Percentiles rank a stretch among this genome's conserved stretches.
phyloP scores from a whole-genome alignment of 1,140 invertebrate genomes.

The Laodelphax striatellus region DNA sequence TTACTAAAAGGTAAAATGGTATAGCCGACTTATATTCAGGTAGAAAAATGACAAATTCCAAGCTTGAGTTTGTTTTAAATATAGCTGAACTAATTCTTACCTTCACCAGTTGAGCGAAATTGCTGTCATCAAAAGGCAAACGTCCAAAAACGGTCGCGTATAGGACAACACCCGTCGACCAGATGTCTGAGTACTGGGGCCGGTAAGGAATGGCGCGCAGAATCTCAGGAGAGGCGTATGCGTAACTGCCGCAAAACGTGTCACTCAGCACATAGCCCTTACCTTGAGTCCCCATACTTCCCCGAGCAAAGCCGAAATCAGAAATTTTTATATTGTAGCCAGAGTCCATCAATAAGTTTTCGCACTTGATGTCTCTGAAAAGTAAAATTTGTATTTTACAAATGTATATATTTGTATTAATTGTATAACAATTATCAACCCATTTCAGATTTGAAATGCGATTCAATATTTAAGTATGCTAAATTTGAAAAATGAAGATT shows the following conservation, averaged over 20 bases:
- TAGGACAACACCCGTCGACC: constrained; percentile 70
- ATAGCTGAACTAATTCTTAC: constrained; percentile 30
- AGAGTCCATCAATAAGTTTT: constrained; percentile 70
- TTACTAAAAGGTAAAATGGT: no score
- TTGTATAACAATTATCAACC: no score
- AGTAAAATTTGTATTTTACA: not conserved
- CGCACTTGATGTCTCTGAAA: constrained; percentile 74
- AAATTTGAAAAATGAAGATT: no score
- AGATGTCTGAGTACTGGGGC: constrained; percentile 60
- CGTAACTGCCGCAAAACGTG: constrained; percentile 72
- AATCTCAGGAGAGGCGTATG: constrained; percentile 73
- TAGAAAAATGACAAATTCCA: no score
- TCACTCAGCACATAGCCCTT: constrained; percentile 43
- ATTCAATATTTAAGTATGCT: no score
- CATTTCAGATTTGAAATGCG: no score
- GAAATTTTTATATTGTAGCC: constrained; percentile 69
- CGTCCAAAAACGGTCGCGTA: constrained; percentile 69
- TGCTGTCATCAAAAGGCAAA: constrained; percentile 72
- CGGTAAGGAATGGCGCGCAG: constrained; percentile 61
- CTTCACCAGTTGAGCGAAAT: constrained; percentile 63
- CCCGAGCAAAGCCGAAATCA: constrained; percentile 80
- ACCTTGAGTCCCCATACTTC: constrained; percentile 41
- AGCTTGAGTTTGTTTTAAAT: no score
- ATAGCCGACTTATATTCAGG: no score
- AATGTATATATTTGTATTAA: no score